These are phyloP conservation scores for Andrena chrysosceles DNA, from an alignment of 2,888 invertebrate genomes.

Conservation along the genomic window DNA sequence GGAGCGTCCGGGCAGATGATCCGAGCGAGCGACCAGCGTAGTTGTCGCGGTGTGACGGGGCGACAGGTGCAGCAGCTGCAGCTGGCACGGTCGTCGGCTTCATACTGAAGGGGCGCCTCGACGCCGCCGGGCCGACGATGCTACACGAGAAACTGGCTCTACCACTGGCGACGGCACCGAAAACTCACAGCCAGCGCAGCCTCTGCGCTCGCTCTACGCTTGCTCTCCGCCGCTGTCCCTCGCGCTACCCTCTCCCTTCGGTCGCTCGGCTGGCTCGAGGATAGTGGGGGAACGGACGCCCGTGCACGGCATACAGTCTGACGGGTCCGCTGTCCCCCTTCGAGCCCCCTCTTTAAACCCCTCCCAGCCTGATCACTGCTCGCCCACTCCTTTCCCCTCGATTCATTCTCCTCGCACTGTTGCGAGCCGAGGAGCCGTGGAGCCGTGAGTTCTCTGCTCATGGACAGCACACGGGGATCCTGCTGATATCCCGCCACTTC, in stretches of 20 bases:
- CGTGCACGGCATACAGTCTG: constrained; percentile 52
- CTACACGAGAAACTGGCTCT: constrained; percentile 77
- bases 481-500: constrained; percentile 60
- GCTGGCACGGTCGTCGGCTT: constrained; percentile 82
- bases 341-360: neutral
- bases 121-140: constrained; percentile 72
- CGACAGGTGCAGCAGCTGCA: constrained; percentile 76
- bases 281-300: constrained; percentile 38
- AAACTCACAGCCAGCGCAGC: constrained; percentile 59
- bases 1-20: constrained; percentile 30
- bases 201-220: constrained; percentile 66
- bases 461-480: constrained; percentile 17
- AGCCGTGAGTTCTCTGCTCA: constrained; percentile 22
- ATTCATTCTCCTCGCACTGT: constrained; percentile 30
- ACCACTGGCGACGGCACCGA: constrained; percentile 67
- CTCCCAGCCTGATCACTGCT: neutral
- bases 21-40: constrained; percentile 32
- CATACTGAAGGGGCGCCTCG: constrained; percentile 79
- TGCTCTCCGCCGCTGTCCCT: constrained; percentile 67
- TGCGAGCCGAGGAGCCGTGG: neutral
- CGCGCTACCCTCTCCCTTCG: constrained; percentile 20
- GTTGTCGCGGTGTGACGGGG: constrained; percentile 50
- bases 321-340: constrained; percentile 12
- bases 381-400: constrained; percentile 9
- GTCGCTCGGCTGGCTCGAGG: constrained; percentile 17